A percentile compares a stretch with the other conserved stretches of the same genome.
These are phyloP conservation scores for Tamias sibiricus DNA, from an alignment of 2,113 vertebrate species.

Conservation along the genomic window DNA sequence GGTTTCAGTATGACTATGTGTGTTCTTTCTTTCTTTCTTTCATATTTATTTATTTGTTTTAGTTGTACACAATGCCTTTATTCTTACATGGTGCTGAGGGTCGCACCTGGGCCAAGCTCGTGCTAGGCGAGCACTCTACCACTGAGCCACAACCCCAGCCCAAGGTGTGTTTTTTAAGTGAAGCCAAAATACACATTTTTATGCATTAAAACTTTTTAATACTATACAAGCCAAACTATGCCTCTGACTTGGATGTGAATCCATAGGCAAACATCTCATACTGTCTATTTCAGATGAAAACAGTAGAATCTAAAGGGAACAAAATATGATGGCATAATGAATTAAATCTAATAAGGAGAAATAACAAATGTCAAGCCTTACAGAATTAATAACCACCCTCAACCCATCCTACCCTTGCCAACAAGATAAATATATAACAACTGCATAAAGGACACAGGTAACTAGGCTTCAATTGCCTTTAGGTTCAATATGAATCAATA, in stretches of 20 bases:
- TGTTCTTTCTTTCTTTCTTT: too few species aligned
- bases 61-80: too few species aligned
- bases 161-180: slow-evolving; percentile 11
- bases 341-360: slow-evolving; percentile 9
- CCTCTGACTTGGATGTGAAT: not conserved
- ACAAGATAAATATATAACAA: slow-evolving; percentile 17
- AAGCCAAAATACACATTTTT: slow-evolving; percentile 8
- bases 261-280: not conserved
- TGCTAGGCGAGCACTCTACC: too few species aligned
- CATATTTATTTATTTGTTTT: too few species aligned
- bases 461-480: not conserved
- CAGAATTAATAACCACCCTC: not conserved
- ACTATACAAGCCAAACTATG: slow-evolving; percentile 4
- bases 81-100: too few species aligned
- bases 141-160: too few species aligned
- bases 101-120: too few species aligned
- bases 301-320: not conserved
- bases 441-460: not conserved
- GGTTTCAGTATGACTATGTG: not conserved
- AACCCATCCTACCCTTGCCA: not conserved
- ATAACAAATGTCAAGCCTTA: not conserved
- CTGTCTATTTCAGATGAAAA: slow-evolving; percentile 26
- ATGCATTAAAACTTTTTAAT: slow-evolving; percentile 41
- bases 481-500: not conserved
- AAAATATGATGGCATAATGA: not conserved